Base-by-base conservation (phyloP, 1,140 invertebrate genomes). In the Sitodiplosis mosellana region DNA sequence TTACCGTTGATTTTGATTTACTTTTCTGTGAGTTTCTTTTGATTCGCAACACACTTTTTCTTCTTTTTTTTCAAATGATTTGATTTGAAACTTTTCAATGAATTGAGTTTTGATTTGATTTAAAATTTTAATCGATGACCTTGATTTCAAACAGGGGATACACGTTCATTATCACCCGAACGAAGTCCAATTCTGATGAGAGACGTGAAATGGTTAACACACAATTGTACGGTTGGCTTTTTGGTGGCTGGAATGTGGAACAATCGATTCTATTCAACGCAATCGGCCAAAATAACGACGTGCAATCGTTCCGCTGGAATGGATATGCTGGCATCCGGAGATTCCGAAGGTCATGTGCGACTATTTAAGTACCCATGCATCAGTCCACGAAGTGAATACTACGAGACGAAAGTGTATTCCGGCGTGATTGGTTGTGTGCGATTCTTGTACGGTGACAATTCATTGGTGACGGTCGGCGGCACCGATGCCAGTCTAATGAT, bases 211-310 rank as follows among this genome's bases (percentile, higher is more conserved):
- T 90, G 86, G 86, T 76, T 83, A 51, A 84, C 82, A 6, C 81
- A 83, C 52, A 88, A 85, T 56, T 82, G 80, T 21, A 84, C 81
- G 0, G 78, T 90, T 49, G 84, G 85, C 41, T 90, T 82, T 62
- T 69, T 86, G 58, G 80, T 87, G n/a, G 80, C 84, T 52, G 87
- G 87, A 80, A 82, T 88, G 64, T 91, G 86, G 86, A 87, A 87
- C 53, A 89, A 89, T 62, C 75, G 85, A 15, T 87, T 83, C 59
- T 87, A 87, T 56, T 82, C 82, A 19, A 75, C 82, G 70, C 80
- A 80, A 11, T 83, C 83, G 22, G 60, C 73, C 8, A 72, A 83
- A 18, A 75, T 89, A 46, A 80, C 84, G 36, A 83, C 86, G 8
- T 79, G 80, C 18, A 83, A 81, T 67, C 74, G 84, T 53, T 85